Evolutionary conservation across 2,113 vertebrate species (phyloP).

Genomic region (Holacanthus passer): DNA sequence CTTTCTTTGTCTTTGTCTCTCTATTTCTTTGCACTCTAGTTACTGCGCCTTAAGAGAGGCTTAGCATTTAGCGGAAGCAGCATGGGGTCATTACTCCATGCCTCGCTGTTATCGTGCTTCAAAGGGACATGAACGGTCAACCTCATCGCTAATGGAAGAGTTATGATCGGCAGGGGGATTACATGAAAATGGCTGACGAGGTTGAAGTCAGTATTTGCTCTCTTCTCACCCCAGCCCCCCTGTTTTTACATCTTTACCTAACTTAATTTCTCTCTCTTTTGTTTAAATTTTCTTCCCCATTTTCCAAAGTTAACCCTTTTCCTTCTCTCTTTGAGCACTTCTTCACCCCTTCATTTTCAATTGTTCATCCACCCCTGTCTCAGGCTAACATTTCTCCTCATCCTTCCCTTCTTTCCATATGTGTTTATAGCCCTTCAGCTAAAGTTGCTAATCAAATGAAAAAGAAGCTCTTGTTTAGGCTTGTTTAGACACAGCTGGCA

Average conservation of each 20-base stretch:
- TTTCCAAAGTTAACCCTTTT: too few species aligned
- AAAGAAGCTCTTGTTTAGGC: conserved; percentile 36
- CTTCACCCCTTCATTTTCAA: background rate
- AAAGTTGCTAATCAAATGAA: conserved; percentile 45
- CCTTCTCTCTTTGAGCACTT: background rate
- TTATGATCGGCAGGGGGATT: conserved; percentile 37
- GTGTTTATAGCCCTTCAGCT: background rate
- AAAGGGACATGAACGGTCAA: conserved; percentile 17
- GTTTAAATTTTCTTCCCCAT: background rate
- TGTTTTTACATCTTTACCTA: background rate
- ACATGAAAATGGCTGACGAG: conserved; percentile 40
- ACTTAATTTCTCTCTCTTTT: background rate
- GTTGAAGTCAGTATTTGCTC: conserved; percentile 50
- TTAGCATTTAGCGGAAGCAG: conserved; percentile 28
- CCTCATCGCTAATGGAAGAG: conserved; percentile 58
- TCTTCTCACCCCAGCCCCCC: background rate
- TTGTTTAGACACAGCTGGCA: conserved; percentile 30
- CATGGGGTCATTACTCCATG: conserved; percentile 36
- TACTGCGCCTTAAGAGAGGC: conserved; percentile 17
- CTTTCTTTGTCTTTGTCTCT: conserved; percentile 8
- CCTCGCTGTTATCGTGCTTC: conserved; percentile 27
- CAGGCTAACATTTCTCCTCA: background rate
- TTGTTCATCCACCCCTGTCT: background rate
- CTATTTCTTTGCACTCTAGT: conserved; percentile 13
- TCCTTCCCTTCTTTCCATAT: background rate